Evolutionary conservation across 2,888 invertebrate genomes (phyloP), one percentile per base, ranked within the genome.

Genomic region (Sepioteuthis lessoniana): DNA sequence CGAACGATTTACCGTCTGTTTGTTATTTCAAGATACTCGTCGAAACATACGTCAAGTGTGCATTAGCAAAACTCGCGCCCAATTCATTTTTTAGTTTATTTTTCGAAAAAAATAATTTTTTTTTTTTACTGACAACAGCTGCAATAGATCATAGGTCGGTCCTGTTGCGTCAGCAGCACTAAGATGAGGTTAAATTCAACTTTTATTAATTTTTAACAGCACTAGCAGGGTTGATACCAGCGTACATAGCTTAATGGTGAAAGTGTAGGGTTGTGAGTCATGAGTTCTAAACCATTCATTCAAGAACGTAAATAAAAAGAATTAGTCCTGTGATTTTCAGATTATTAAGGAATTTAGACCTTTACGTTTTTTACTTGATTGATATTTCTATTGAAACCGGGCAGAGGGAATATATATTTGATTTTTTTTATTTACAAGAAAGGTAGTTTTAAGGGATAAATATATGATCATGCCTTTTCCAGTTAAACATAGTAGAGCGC

Each of bases 1-100:
- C n/a, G 76, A 76, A 76, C 76, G 76, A 76, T 76, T 76, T 76
- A 76, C 76, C n/a, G 76, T 76, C 76, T 76, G 76, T 76, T 76
- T 76, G 76, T 76, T 76, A 19, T 76, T 76, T n/a, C n/a, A 76
- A 76, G 76, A 35, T 76, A 35, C n/a, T n/a, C 76, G n/a, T 76
- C n/a, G 76, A 35, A 76, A 76, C 76, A 76, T 76, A 76, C 76
- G 76, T 35, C 76, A 76, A 76, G 76, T 76, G 76, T n/a, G 13
- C 76, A 76, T 76, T 76, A 76, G 35, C n/a, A 76, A 76, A 76
- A n/a, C n/a, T n/a, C n/a, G n/a, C n/a, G 35, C n/a, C n/a, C 76
- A 13, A 35, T 76, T 16, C 76, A 76, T 76, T 76, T 76, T 76
- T 76, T 76, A 76, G n/a, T n/a, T 76, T 76, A n/a, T 13, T 35